These are phyloP conservation scores for Cryptosula pallasiana DNA, from an alignment of 2,888 invertebrate genomes.

Conservation along the genomic window DNA sequence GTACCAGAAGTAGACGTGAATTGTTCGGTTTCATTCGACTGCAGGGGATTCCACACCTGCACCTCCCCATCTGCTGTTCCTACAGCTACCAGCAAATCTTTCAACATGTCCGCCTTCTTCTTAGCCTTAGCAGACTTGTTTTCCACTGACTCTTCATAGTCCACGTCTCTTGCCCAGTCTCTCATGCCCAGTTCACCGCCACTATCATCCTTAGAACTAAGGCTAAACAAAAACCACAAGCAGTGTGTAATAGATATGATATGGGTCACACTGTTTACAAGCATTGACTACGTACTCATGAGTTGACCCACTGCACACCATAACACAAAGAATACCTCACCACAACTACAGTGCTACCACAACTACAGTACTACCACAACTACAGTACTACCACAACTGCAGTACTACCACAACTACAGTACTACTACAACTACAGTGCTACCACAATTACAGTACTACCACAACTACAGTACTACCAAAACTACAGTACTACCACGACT, in stretches of 20 bases:
- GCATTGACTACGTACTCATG: too few species aligned
- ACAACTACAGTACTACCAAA: too few species aligned
- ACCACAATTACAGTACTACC: too few species aligned
- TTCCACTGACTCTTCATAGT: conserved; percentile 25
- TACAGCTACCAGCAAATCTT: conserved; percentile 43
- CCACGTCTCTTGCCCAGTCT: conserved; percentile 27
- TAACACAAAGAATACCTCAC: too few species aligned
- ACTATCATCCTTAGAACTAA: not conserved
- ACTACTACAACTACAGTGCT: too few species aligned
- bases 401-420: too few species aligned
- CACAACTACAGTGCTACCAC: too few species aligned
- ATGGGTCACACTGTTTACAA: too few species aligned
- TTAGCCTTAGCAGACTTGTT: conserved; percentile 26
- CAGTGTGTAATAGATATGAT: not conserved
- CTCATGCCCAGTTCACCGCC: not conserved
- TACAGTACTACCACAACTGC: too few species aligned
- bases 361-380: too few species aligned
- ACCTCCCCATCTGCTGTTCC: conserved; percentile 47
- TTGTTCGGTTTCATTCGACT: conserved; percentile 32
- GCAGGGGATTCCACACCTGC: conserved; percentile 41
- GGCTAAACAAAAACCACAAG: not conserved
- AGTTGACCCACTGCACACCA: too few species aligned
- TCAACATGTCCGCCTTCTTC: conserved; percentile 30
- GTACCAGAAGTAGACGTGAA: not conserved
- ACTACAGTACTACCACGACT: too few species aligned